These are phyloP conservation scores for Parasteatoda tepidariorum DNA, from an alignment of 1,140 invertebrate genomes.

Conservation along the genomic window DNA sequence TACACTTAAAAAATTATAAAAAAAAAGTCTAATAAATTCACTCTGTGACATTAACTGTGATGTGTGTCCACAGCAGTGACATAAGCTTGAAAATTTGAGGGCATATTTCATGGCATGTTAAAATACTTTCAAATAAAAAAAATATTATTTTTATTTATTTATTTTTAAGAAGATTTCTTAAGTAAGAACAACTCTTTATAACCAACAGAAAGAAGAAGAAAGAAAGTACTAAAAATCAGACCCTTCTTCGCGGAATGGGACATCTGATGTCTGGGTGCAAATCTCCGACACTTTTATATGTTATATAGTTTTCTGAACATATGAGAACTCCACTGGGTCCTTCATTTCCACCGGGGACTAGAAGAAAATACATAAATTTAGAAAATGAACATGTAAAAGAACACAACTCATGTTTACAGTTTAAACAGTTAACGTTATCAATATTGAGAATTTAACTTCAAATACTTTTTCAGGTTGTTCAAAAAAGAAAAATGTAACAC, in stretches of 20 bases:
- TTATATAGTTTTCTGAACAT: conserved; percentile 99
- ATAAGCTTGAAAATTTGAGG: no score
- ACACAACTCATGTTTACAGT: not conserved
- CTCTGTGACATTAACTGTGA: no score
- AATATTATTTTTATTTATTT: no score
- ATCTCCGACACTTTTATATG: conserved; percentile 99
- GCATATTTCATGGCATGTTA: no score
- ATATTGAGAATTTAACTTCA: not conserved
- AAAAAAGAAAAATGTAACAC: no score
- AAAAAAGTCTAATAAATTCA: no score
- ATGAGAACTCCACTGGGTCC: conserved; percentile 98
- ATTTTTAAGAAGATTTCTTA: no score
- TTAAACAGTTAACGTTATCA: not conserved
- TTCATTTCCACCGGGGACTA: conserved; percentile 88
- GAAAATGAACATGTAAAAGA: not conserved
- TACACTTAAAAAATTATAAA: no score
- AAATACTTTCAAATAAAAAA: no score
- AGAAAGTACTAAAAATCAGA: not conserved
- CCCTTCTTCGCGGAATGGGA: conserved; percentile 92
- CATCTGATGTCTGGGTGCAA: conserved; percentile 96
- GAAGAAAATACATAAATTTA: conserved; percentile 50
- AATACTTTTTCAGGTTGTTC: no score
- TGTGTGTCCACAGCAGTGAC: no score
- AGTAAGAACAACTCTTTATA: no score
- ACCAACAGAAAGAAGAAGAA: not conserved